phyloP scores from a whole-genome alignment of 2,888 invertebrate species.

The Platerodrilus igneus region DNA sequence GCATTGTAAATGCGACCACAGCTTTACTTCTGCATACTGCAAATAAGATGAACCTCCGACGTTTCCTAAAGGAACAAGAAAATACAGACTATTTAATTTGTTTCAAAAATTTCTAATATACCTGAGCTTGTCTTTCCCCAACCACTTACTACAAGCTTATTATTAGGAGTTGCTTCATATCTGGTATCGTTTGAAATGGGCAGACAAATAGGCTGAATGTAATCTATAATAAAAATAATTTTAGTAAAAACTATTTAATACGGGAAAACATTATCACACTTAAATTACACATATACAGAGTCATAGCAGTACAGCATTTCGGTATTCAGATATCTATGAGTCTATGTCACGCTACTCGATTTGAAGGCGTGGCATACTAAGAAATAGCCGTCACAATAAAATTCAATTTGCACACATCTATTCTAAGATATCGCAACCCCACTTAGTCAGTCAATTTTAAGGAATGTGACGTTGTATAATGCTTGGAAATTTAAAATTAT shows the following conservation, averaged over 20 bases:
- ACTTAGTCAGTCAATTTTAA: too few species aligned
- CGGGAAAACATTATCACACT: background rate
- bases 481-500: too few species aligned
- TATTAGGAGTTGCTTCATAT: constrained; percentile 17
- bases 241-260: constrained; percentile 4
- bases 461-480: too few species aligned
- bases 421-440: too few species aligned
- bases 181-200: constrained; percentile 24
- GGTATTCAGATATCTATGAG: too few species aligned
- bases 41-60: constrained; percentile 35
- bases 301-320: too few species aligned
- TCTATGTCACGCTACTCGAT: too few species aligned
- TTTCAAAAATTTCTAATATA: constrained; percentile 35
- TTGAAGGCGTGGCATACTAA: too few species aligned
- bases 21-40: constrained; percentile 33
- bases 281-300: too few species aligned
- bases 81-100: background rate
- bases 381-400: too few species aligned
- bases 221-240: constrained; percentile 32
- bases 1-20: constrained; percentile 35
- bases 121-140: constrained; percentile 66
- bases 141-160: constrained; percentile 61
- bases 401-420: too few species aligned
- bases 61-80: constrained; percentile 29
- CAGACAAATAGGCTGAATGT: constrained; percentile 40